Conservation (phyloP, 2,888 invertebrate species). For the Erebia epiphron region DNA sequence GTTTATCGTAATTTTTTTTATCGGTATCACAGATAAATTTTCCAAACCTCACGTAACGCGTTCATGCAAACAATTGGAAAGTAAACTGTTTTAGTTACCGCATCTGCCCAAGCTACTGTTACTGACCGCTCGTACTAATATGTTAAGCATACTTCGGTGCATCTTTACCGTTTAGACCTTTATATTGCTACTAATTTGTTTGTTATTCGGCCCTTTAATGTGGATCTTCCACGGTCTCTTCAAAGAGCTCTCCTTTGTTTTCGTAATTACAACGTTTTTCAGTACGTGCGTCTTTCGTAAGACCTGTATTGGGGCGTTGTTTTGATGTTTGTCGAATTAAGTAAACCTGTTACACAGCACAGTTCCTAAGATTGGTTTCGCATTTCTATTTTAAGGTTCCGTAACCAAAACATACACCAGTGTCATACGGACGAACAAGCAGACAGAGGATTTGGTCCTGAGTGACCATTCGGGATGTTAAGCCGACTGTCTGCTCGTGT, state of each 20-base stretch:
- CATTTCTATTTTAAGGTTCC: neutral
- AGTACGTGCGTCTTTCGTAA: slow-evolving; percentile 50
- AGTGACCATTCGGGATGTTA: no score
- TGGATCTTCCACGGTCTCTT: slow-evolving; percentile 57
- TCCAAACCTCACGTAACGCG: slow-evolving; percentile 6
- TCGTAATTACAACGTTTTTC: slow-evolving; percentile 57
- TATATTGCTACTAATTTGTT: slow-evolving; percentile 73
- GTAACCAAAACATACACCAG: no score
- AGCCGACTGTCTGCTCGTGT: no score
- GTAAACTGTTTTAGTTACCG: slow-evolving; percentile 42
- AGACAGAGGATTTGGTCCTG: no score
- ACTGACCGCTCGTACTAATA: slow-evolving; percentile 54
- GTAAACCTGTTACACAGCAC: neutral
- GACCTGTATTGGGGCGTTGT: slow-evolving; percentile 42
- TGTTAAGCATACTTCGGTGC: slow-evolving; percentile 62
- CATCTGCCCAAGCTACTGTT: slow-evolving; percentile 44
- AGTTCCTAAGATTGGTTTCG: neutral
- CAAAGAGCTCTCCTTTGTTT: slow-evolving; percentile 63
- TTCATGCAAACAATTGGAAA: slow-evolving; percentile 28
- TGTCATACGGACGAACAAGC: no score
- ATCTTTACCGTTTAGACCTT: slow-evolving; percentile 63
- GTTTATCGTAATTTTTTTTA: slow-evolving; percentile 1
- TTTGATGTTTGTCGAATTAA: slow-evolving; percentile 33
- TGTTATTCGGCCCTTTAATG: slow-evolving; percentile 68
- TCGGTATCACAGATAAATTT: slow-evolving; percentile 12